phyloP scores from a whole-genome alignment of 2,113 vertebrate species.

The Canis aureus region DNA sequence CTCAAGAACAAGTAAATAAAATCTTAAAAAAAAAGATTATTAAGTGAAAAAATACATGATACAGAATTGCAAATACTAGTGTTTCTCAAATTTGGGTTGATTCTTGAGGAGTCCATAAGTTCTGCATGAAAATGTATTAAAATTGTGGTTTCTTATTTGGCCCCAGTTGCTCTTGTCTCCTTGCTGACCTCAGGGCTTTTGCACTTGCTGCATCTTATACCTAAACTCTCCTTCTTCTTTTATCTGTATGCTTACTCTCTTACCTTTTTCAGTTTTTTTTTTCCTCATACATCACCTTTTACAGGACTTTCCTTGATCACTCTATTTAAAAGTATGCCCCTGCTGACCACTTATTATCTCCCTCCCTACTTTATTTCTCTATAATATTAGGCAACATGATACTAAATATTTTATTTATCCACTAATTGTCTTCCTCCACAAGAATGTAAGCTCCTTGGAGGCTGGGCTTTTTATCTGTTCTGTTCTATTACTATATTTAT shows the following conservation, averaged over 20 bases:
- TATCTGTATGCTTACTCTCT: not conserved
- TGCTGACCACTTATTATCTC: not conserved
- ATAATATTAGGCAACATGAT: not conserved
- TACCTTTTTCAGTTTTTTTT: not conserved
- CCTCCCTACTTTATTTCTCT: not conserved
- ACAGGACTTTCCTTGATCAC: not conserved
- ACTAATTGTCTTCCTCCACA: not conserved
- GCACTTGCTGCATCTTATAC: not conserved
- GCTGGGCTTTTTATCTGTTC: not conserved
- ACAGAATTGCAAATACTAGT: not conserved
- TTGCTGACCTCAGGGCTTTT: not conserved
- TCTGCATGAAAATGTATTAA: constrained; percentile 27
- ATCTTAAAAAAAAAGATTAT: too few relatives aligned
- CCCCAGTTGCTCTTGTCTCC: not conserved
- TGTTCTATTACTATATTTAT: not conserved
- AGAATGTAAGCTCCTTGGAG: not conserved
- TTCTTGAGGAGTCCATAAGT: not conserved
- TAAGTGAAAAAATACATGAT: not conserved
- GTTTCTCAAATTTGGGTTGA: constrained; percentile 4
- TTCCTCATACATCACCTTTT: not conserved
- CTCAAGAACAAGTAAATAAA: too few relatives aligned
- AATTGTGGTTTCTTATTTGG: constrained; percentile 27
- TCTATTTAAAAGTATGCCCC: not conserved
- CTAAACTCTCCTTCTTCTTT: not conserved
- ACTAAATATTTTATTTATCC: constrained; percentile 13